Base-by-base conservation (phyloP, 2,888 invertebrate genomes). In the Macrophya alboannulata region DNA sequence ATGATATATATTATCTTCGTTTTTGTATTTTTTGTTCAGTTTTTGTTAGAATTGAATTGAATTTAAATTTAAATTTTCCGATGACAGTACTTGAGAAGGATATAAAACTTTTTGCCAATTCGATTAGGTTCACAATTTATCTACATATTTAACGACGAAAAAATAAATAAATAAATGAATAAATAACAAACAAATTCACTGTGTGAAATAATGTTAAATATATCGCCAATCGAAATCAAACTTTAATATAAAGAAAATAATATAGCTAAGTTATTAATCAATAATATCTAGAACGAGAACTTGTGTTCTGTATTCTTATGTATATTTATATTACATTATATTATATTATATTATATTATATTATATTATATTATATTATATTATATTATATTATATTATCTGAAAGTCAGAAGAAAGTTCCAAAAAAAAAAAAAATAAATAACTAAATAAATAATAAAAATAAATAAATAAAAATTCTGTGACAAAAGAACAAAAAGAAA, bases 221-320 rank as follows among this genome's bases (percentile, higher is more conserved):
- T n/a, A 12, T 25, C 25, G 10, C 10, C 25, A 71, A 71, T 71
- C 12, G 15, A 37, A 48, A 76, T 76, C 25, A 48, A 76, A 76
- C 43, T 48, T 21, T 0, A 25, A 62, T 9, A 9, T 4, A 25
- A 76, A 48, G 9, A 48, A 10, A 51, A 51, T n/a, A 17, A 51
- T n/a, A n/a, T 51, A 51, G n/a, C 6, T n/a, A 51, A 51, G 51
- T 17, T 51, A 51, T 17, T 6, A 51, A n/a, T 51, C 5, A 31
- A 51, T 31, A 25, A 3, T 17, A 51, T 51, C 31, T 31, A 31
- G 55, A 77, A 74, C 45, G 25, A 74, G 31, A 45, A 74, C 74
- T 55, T 55, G 77, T 77, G 51, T 77, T 77, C 77, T 37, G 12
- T 62, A 55, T n/a, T n/a, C 55, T 55, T 55, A n/a, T n/a, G 31